Evolutionary conservation across 1,140 invertebrate genomes (phyloP).

Genomic region (Zaprionus davidi): DNA sequence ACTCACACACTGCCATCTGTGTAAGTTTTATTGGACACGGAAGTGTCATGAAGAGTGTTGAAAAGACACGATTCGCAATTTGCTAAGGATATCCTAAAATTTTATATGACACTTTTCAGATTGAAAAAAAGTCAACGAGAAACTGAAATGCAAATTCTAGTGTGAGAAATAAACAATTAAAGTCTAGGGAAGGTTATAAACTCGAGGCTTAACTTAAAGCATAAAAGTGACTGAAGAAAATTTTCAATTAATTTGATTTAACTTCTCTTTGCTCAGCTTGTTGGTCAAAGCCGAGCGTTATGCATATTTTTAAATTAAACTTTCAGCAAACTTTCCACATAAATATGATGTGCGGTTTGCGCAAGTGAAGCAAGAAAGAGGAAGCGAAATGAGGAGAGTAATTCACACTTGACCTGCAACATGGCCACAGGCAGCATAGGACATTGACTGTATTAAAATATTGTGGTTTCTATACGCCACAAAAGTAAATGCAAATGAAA

Average conservation of each 20-base stretch:
- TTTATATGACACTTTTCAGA: conserved; percentile 2
- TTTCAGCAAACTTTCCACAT: conserved; percentile 56
- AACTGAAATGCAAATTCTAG: not conserved
- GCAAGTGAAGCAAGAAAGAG: conserved; percentile 22
- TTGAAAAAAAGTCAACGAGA: not conserved
- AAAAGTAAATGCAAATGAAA: conserved; percentile 34
- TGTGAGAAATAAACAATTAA: conserved; percentile 37
- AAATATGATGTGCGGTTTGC: conserved; percentile 38
- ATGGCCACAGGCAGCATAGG: conserved; percentile 31
- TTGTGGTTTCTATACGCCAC: conserved; percentile 56
- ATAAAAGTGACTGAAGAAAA: conserved; percentile 29
- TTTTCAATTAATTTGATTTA: conserved; percentile 53
- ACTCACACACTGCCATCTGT: not conserved
- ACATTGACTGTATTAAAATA: conserved; percentile 38
- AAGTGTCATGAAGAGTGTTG: conserved; percentile 49
- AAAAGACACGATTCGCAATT: conserved; percentile 2
- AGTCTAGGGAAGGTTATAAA: not conserved
- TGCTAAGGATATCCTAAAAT: not conserved
- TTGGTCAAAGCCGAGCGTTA: conserved; percentile 30
- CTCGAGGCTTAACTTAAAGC: not conserved
- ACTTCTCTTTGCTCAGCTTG: conserved; percentile 7
- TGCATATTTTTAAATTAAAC: conserved; percentile 62
- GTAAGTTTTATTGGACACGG: conserved; percentile 65
- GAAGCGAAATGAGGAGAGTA: conserved; percentile 25
- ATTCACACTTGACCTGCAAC: conserved; percentile 72